These are phyloP conservation scores for Pantherophis alleghaniensis DNA, from an alignment of 2,797 vertebrate genomes.

Conservation along the genomic window DNA sequence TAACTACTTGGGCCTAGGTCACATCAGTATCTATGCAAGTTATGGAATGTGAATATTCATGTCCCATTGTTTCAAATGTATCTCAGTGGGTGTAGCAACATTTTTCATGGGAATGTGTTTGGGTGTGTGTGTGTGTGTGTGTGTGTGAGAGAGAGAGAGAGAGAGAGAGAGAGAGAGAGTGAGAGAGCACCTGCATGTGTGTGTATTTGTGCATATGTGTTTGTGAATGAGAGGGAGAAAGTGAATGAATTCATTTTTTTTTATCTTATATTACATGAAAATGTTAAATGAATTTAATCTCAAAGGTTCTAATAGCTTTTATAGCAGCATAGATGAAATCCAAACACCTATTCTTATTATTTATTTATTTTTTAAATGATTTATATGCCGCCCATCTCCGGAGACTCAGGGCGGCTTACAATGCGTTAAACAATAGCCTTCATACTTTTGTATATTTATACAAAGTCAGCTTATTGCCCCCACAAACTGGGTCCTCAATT, in stretches of 20 bases:
- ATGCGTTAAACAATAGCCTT: no score
- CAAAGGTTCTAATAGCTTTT: background rate
- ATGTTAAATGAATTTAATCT: background rate
- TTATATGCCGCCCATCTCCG: no score
- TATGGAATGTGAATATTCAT: background rate
- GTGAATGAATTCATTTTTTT: background rate
- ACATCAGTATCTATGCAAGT: background rate
- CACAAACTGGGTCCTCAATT: no score
- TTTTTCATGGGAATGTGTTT: background rate
- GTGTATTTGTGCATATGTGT: background rate
- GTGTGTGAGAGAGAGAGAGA: no score
- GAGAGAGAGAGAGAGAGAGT: rapidly evolving
- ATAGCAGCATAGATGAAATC: background rate
- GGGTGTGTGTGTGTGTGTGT: no score
- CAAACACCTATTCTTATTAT: background rate
- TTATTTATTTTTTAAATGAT: no score
- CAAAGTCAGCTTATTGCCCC: no score
- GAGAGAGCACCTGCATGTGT: background rate
- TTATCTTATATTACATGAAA: background rate
- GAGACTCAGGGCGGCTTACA: no score
- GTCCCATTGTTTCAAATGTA: background rate
- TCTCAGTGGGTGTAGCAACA: background rate
- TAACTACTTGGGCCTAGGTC: no score
- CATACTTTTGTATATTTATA: no score
- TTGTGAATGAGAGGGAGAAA: background rate